Percentiles rank a stretch among this genome's conserved stretches.
phyloP scores from a whole-genome alignment of 2,797 vertebrate genomes.

The Falco concolor region DNA sequence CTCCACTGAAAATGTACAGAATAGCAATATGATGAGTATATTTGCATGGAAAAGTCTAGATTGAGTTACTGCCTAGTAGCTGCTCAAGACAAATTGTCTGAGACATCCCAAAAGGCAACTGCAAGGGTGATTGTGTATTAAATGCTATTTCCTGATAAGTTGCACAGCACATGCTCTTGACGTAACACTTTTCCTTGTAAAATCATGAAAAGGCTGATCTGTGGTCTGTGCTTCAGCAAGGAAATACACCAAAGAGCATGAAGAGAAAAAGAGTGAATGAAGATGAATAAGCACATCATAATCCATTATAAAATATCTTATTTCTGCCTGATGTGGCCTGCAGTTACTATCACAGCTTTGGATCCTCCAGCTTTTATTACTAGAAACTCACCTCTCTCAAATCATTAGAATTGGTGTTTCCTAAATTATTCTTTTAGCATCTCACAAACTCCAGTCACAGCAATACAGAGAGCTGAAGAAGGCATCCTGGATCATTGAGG shows the following conservation, averaged over 20 bases:
- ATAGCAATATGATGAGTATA: neutral
- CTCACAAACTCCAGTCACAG: neutral
- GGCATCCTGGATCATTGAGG: neutral
- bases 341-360: neutral
- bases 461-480: neutral
- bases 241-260: neutral
- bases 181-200: neutral
- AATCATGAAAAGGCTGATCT: neutral
- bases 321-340: neutral
- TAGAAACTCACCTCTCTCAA: neutral
- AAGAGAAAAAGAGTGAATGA: neutral
- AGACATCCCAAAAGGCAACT: neutral
- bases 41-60: neutral
- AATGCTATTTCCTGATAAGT: neutral
- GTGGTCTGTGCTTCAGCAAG: neutral
- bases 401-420: neutral
- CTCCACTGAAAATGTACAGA: neutral
- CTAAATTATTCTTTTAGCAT: neutral
- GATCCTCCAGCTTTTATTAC: neutral
- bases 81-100: neutral
- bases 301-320: neutral
- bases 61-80: neutral
- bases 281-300: neutral
- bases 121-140: neutral
- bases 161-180: neutral